Base-by-base conservation (phyloP, 2,888 invertebrate species). In the Calameuta idolon region DNA sequence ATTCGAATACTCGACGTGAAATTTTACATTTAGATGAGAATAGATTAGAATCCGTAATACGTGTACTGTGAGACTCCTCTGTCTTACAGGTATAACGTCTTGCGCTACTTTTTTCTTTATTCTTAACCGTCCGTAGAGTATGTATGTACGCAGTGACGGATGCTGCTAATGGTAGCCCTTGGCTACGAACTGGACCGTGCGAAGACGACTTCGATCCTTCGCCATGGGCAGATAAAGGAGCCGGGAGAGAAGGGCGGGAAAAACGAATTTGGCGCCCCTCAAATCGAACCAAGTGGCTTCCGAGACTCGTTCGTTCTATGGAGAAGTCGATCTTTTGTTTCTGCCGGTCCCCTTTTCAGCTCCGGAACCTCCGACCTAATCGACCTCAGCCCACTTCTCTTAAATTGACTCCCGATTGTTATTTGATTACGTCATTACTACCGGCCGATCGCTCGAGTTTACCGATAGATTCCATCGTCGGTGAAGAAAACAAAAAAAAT, bases 321-420 rank as follows among this genome's bases (percentile, higher is more conserved):
- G 40, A 78, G 76, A 37, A 69, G 74, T 76, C 55, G 76, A 75
- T 81, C 80, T 79, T 81, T 83, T 80, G 81, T 82, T 81, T 79
- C 78, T 69, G 73, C 30, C 68, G 77, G 69, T 23, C 74, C 75
- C 75, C 75, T 37, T 37, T 69, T 77, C 76, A 55, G 37, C 79
- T 68, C 69, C 77, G 71, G 75, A 37, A 81, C 76, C 78, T 74
- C 75, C 81, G 55, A 79, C 79, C 81, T 81, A 81, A 82, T 83
- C 77, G 82, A 75, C 80, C 75, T 79, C 79, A 37, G 75, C 78
- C 55, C 9, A 55, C 80, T 75, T 75, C 81, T 76, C 75, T 71
- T 79, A 82, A 80, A 82, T 82, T 81, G 81, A 79, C 79, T 79
- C 79, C 75, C 82, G 78, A 82, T 81, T 81, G 81, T 82, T 82